These are phyloP conservation scores for Leucozona laternaria DNA, from an alignment of 2,888 invertebrate species.

Conservation along the genomic window DNA sequence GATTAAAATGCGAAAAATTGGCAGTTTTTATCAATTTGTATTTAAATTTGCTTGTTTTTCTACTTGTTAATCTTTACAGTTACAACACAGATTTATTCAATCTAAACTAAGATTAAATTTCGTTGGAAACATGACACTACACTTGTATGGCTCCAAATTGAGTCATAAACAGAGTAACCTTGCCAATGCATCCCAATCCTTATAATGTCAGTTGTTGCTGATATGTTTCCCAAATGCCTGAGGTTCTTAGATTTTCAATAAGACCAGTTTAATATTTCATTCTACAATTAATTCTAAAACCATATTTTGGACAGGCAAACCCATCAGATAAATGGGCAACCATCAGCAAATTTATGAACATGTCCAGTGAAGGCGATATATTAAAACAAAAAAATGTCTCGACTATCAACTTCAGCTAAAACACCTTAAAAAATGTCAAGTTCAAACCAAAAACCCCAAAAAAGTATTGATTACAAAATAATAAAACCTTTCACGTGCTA, in stretches of 20 bases:
- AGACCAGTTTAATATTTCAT: not conserved
- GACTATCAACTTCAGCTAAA: not conserved
- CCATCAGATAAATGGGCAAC: not conserved
- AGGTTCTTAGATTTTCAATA: not conserved
- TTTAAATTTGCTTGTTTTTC: too few relatives aligned
- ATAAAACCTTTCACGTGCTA: slow-evolving; percentile 30
- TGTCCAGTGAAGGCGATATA: not conserved
- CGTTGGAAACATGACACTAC: too few relatives aligned
- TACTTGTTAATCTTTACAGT: too few relatives aligned
- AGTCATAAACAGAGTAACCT: too few relatives aligned
- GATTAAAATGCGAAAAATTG: too few relatives aligned
- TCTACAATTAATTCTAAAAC: not conserved
- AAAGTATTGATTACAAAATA: slow-evolving; percentile 33
- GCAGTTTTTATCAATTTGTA: too few relatives aligned
- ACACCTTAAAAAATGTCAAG: slow-evolving; percentile 38
- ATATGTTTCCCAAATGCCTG: too few relatives aligned
- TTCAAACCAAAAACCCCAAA: not conserved
- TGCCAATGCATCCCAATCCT: too few relatives aligned
- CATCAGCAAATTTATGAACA: not conserved
- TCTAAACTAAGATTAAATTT: too few relatives aligned
- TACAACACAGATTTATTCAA: too few relatives aligned
- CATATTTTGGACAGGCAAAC: not conserved
- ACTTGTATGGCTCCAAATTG: too few relatives aligned
- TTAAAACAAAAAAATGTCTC: not conserved
- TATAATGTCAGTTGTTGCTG: too few relatives aligned